Percentiles rank a stretch among this genome's conserved stretches.
Evolutionary conservation across 2,113 vertebrate genomes (phyloP).

Genomic region (Lanius collurio): DNA sequence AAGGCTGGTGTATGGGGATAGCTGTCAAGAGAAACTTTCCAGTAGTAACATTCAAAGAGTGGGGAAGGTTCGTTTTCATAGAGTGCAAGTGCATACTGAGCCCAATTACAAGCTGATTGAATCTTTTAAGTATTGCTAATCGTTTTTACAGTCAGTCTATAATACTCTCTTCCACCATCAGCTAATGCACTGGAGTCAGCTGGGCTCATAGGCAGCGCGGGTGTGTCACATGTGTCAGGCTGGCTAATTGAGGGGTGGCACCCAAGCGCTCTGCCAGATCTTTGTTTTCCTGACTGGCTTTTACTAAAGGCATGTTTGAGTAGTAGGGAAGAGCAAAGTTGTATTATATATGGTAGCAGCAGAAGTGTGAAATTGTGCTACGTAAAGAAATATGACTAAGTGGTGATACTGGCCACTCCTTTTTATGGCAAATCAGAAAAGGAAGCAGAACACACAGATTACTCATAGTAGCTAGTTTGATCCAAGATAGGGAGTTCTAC

Average conservation of each 20-base stretch:
- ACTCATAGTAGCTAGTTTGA: background rate
- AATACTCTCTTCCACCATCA: background rate
- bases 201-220: background rate
- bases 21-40: constrained; percentile 12
- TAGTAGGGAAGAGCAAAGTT: background rate
- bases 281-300: background rate
- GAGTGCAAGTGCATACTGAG: background rate
- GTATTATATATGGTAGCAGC: background rate
- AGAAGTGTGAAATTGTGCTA: background rate
- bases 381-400: background rate
- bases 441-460: background rate
- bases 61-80: background rate
- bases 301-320: background rate
- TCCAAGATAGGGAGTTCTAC: background rate
- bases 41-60: background rate
- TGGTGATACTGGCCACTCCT: background rate
- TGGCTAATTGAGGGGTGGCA: background rate
- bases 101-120: background rate
- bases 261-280: rapidly evolving
- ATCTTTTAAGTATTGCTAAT: constrained; percentile 12
- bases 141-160: background rate
- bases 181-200: background rate
- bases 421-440: background rate
- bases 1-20: background rate
- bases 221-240: background rate